Evolutionary conservation across 2,888 invertebrate genomes (phyloP), one percentile per base, ranked within the genome.

Genomic region (Ornithoptera priamus): DNA sequence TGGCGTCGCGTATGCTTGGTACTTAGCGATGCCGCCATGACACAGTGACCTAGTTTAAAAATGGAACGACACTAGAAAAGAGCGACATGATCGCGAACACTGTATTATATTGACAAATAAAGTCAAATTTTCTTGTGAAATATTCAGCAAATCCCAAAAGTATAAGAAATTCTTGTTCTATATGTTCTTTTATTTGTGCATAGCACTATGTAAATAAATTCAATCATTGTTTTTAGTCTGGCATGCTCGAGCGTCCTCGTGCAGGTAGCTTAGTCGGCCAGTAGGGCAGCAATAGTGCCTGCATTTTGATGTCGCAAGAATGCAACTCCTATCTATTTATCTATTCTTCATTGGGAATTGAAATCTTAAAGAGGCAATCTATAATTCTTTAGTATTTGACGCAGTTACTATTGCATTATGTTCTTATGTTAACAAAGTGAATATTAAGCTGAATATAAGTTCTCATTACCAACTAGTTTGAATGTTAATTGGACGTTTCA

Each of bases 31-130:
- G 85, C 86, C 85, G 88, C 87, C 87, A 84, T 87, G 92, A 91
- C 92, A 92, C 82, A 83, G 84, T 92, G 87, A 92, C 92, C 92
- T 81, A 92, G 87, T 92, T 92, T 89, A 84, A 87, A 92, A 91
- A 92, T 90, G 91, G 90, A 91, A 90, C 90, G 86, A 84, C 82
- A 88, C 87, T 86, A 87, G 85, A 84, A 83, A 82, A 86, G 80
- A 80, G 82, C 81, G 79, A 83, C 82, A 82, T 81, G 83, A 79
- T 81, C 79, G 80, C 81, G 78, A 81, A 80, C 80, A 77, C 75
- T 78, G 78, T 81, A 79, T 78, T 74, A 77, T 80, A 77, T 74
- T 79, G 75, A 53, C 53, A 53, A 53, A n/a, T 53, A 18, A 53
- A 7, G 6, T 50, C 18, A 53, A 53, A n/a, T 22, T 24, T 58